Evolutionary conservation across 92 coral and sea anemone species (phyloP), one percentile per base, ranked within the genome.

Genomic region (Nematostella vectensis): DNA sequence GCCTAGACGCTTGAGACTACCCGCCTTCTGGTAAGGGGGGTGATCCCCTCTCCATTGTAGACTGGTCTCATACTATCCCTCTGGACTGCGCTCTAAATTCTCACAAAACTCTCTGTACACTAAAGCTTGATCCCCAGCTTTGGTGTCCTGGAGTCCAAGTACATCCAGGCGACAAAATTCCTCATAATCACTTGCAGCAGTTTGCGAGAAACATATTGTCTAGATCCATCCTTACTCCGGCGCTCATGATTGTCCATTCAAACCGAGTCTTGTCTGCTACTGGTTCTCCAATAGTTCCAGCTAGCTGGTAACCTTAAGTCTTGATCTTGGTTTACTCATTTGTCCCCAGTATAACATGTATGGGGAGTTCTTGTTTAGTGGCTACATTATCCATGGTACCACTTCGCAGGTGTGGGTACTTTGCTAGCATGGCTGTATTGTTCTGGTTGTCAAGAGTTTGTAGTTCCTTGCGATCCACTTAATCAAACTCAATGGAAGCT

Each of bases 401-500:
- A 33, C 63, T 33, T 36, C 37, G 21, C 51, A 57, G 51, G 50
- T 57, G 25, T 20, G 48, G 26, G 27, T 57, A 57, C 51, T 40
- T 57, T 55, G 16, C 24, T 1, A 57, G 13, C 18, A 53, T 22
- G 12, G 17, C 58, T 23, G 58, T 31, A 38, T 19, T 19, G 59
- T 31, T 33, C 33, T 51, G 54, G 37, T 54, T 65, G 23, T 65
- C 71, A 15, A 54, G 4, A 1, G 63, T 27, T 15, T 52, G 39
- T 26, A 65, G 13, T 29, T 65, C 31, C 28, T 54, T 24, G 18
- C 67, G 75, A 60, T 68, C 67, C 17, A 68, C 75, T 23, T 48
- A 10, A 67, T 68, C 22, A 55, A 50, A 13, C 55, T 1, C 11
- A 69, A 58, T 12, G 47, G 59, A 23, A 57, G 29, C 25, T 23